A percentile compares a stretch with the other conserved stretches of the same genome.
These are phyloP conservation scores for Takifugu bimaculatus DNA, from an alignment of 2,113 vertebrate genomes.

Conservation along the genomic window DNA sequence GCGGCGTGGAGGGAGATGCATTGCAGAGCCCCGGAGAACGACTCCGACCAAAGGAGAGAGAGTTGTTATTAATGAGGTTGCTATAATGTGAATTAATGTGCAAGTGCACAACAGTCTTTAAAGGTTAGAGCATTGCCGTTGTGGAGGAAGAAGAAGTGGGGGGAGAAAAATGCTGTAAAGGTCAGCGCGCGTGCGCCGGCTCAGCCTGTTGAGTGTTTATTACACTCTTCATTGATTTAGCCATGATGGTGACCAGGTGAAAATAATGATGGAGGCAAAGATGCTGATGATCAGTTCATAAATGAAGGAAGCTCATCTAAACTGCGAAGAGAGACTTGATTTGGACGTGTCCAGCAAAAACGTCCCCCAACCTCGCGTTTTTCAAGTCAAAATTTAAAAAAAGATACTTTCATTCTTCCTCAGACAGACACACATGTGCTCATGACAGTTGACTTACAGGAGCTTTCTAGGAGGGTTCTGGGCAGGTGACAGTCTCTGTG, in stretches of 20 bases:
- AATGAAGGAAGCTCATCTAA: constrained; percentile 51
- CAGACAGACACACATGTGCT: neutral
- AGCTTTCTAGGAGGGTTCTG: constrained; percentile 82
- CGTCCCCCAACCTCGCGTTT: neutral
- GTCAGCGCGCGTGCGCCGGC: constrained; percentile 69
- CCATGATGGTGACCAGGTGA: constrained; percentile 72
- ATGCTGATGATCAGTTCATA: constrained; percentile 70
- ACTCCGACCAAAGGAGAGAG: constrained; percentile 52
- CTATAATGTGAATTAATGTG: constrained; percentile 80
- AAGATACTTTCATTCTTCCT: neutral
- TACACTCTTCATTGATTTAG: constrained; percentile 76
- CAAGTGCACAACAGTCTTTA: constrained; percentile 79
- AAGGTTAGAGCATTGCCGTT: constrained; percentile 77
- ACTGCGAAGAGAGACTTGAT: constrained; percentile 42
- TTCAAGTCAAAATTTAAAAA: neutral
- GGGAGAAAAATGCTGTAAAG: constrained; percentile 73
- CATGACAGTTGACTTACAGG: constrained; percentile 75
- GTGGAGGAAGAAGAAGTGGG: constrained; percentile 57
- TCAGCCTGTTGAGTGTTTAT: constrained; percentile 74
- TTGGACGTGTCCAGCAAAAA: constrained; percentile 15
- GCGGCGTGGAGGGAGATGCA: constrained; percentile 50
- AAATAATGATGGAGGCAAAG: constrained; percentile 70
- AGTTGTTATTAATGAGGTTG: constrained; percentile 79
- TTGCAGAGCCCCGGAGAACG: constrained; percentile 52
- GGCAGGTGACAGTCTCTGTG: constrained; percentile 82